Evolutionary conservation across 2,113 vertebrate species (phyloP).

Genomic region (Trematomus loennbergii): DNA sequence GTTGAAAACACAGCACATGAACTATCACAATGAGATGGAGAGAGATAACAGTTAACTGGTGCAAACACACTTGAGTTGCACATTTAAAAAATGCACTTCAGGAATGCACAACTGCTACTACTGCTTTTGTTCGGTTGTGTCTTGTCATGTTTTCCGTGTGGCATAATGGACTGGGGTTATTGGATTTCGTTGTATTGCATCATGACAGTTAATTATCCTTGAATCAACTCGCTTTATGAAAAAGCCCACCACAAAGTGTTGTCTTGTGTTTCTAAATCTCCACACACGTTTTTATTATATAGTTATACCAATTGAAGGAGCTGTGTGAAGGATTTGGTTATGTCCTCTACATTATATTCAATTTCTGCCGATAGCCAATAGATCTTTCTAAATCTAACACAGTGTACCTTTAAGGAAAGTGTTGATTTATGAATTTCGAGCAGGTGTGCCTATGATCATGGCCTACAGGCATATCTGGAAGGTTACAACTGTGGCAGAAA

Average conservation of each 20-base stretch:
- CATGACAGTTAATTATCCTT: not conserved
- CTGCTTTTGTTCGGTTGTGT: too few relatives aligned
- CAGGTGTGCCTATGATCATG: not conserved
- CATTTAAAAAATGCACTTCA: too few relatives aligned
- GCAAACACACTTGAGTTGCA: not conserved
- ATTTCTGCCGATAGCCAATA: too few relatives aligned
- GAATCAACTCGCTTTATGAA: not conserved
- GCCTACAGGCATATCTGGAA: not conserved
- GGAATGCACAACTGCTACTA: too few relatives aligned
- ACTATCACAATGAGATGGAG: not conserved
- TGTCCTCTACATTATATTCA: too few relatives aligned
- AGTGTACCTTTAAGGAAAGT: not conserved
- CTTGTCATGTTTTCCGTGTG: too few relatives aligned
- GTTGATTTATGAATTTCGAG: slow-evolving; percentile 8
- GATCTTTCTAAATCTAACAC: too few relatives aligned
- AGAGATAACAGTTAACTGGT: slow-evolving; percentile 6
- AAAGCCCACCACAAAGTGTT: not conserved
- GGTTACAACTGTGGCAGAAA: not conserved
- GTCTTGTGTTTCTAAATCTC: not conserved
- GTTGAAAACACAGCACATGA: not conserved
- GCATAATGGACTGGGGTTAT: too few relatives aligned
- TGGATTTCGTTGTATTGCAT: too few relatives aligned
- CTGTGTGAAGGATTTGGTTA: too few relatives aligned
- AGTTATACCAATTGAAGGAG: not conserved
- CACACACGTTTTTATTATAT: not conserved